Base-by-base conservation (phyloP, 2,888 invertebrate genomes). In the Drosophila hamatofila region DNA sequence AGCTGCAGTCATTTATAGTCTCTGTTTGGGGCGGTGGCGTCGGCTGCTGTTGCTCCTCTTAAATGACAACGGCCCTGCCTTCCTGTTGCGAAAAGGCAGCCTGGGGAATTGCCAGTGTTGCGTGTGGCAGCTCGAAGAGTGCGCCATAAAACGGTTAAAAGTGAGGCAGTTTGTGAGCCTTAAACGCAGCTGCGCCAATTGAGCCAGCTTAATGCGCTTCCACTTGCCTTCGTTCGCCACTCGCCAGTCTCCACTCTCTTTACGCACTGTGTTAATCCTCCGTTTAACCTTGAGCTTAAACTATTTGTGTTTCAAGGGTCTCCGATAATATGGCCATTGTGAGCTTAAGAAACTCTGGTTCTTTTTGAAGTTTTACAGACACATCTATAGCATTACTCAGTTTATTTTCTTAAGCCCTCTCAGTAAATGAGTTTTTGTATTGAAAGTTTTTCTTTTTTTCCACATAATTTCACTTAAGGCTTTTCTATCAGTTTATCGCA, bases 1-100 rank as follows among this genome's bases (percentile, higher is more conserved):
- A 62, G 73, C 73, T 80, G 71, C 78, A 80, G 63, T 80, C 80
- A 81, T 80, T 81, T 81, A 64, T 72, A 74, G 78, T 74, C 69
- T 65, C 21, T 2, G 6, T 41, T 52, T 70, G 2, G 75, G 72
- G 63, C 30, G 30, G 55, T 69, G 68, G 54, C 44, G 69, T 3
- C 37, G 16, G 37, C 33, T 33, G 37, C 37, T 37, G 51, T 57
- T 54, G 49, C 65, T 63, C 46, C 66, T 73, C 66, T 76, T 79
- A 79, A 80, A 80, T 72, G 80, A 80, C 80, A 80, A 63, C 44
- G 78, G 63, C 33, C 33, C 14, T 14, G 33, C 3, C n/a, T 21
- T 35, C 12, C 33, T 33, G 25, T 7, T 41, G 16, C n/a, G n/a
- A 3, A 18, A 9, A 18, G 21, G 25, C 23, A 18, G 67, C 39